Percentiles rank a stretch among this genome's conserved stretches.
Conservation (phyloP, 2,888 invertebrate species). For the Zaprionus obscuricornis region DNA sequence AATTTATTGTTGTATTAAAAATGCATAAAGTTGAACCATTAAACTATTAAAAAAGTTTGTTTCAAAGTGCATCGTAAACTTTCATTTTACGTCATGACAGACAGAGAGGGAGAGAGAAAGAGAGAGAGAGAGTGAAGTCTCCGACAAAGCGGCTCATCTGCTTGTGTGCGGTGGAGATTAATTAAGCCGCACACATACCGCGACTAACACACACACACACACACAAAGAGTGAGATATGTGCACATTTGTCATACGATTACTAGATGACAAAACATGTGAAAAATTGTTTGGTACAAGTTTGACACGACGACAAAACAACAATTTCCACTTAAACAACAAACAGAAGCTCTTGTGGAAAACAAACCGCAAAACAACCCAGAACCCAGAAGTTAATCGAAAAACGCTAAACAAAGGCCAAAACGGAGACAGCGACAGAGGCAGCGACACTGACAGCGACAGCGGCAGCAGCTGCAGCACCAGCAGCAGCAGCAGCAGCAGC, state of each 20-base stretch:
- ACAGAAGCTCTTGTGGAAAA: constrained; percentile 57
- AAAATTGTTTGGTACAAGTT: constrained; percentile 65
- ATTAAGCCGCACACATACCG: constrained; percentile 43
- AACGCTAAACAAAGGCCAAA: constrained; percentile 65
- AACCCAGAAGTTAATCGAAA: constrained; percentile 79
- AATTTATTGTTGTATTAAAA: constrained; percentile 24
- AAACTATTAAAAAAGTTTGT: constrained; percentile 62
- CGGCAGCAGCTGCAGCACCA: neutral
- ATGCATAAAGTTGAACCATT: constrained; percentile 38
- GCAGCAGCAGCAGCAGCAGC: neutral
- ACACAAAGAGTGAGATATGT: neutral
- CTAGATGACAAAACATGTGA: constrained; percentile 46
- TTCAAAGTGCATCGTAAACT: constrained; percentile 37
- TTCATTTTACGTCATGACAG: no score
- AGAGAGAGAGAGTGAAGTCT: no score
- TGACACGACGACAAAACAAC: constrained; percentile 75
- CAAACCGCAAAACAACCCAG: constrained; percentile 58
- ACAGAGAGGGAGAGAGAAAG: no score
- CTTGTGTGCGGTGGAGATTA: constrained; percentile 46
- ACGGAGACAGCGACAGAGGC: neutral
- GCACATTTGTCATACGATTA: constrained; percentile 25
- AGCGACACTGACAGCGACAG: neutral
- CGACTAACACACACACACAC: neutral
- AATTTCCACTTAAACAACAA: constrained; percentile 78
- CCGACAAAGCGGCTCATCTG: constrained; percentile 19